Evolutionary conservation across 2,797 vertebrate genomes (phyloP).

Genomic region (Lophotriccus pileatus): DNA sequence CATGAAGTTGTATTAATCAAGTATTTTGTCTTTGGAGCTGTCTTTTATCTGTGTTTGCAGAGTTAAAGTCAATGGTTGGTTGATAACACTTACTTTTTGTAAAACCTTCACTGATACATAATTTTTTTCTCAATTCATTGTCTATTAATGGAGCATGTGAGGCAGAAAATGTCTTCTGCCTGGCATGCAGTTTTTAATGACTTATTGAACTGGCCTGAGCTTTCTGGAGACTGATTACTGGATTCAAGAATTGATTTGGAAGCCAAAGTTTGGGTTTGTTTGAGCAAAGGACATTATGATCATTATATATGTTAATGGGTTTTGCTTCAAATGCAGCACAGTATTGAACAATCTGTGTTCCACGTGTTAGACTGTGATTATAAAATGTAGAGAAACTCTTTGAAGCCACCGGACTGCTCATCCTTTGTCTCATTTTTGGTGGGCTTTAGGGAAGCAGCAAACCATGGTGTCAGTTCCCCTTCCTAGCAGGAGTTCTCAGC

Average conservation of each 20-base stretch:
- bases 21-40: background rate
- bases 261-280: background rate
- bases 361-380: background rate
- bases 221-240: background rate
- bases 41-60: background rate
- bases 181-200: background rate
- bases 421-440: background rate
- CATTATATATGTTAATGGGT: accelerated
- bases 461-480: background rate
- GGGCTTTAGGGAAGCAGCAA: background rate
- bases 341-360: background rate
- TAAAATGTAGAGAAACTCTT: background rate
- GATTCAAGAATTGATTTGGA: background rate
- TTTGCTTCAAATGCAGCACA: background rate
- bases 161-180: background rate
- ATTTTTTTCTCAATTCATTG: background rate
- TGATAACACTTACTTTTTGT: background rate
- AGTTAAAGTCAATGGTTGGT: background rate
- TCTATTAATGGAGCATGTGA: background rate
- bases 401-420: background rate
- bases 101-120: background rate
- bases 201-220: background rate
- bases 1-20: background rate
- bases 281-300: background rate
- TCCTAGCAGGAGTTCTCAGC: background rate